Percentiles rank a stretch among this genome's conserved stretches.
These are phyloP conservation scores for Natator depressus DNA, from an alignment of 2,113 vertebrate genomes.

Conservation along the genomic window DNA sequence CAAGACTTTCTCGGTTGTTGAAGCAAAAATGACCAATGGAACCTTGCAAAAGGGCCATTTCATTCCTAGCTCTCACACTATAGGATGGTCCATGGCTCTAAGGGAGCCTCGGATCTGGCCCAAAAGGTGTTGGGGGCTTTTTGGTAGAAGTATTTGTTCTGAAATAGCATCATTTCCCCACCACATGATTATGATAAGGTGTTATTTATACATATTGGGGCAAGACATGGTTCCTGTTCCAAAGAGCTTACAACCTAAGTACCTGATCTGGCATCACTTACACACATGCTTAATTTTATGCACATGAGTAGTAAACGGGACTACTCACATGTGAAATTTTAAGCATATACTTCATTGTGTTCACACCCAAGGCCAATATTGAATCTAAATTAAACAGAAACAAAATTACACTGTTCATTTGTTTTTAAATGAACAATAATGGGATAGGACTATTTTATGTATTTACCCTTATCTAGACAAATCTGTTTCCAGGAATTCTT, in stretches of 20 bases:
- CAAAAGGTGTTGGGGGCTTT: neutral
- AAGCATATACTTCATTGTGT: slow-evolving; percentile 20
- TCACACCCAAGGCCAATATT: neutral
- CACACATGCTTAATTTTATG: slow-evolving; percentile 19
- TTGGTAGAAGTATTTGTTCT: slow-evolving; percentile 17
- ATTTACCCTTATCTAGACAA: neutral
- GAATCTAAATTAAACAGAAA: neutral
- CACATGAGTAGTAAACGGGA: slow-evolving; percentile 18
- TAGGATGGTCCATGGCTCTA: neutral
- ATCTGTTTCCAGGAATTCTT: fast-evolving
- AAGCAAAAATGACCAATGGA: neutral
- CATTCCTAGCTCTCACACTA: neutral
- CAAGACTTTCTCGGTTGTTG: neutral
- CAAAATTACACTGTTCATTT: neutral
- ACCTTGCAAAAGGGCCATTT: neutral
- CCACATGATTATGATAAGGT: neutral
- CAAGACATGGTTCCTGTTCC: neutral
- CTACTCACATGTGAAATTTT: neutral
- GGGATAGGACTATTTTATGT: neutral
- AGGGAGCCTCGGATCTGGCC: neutral
- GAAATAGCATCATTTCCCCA: neutral
- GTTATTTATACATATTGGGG: slow-evolving; percentile 3
- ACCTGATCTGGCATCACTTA: slow-evolving; percentile 5
- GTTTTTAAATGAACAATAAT: neutral
- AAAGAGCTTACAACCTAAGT: slow-evolving; percentile 2